These are phyloP conservation scores for Cancer borealis DNA, from an alignment of 2,888 invertebrate genomes.

Conservation along the genomic window DNA sequence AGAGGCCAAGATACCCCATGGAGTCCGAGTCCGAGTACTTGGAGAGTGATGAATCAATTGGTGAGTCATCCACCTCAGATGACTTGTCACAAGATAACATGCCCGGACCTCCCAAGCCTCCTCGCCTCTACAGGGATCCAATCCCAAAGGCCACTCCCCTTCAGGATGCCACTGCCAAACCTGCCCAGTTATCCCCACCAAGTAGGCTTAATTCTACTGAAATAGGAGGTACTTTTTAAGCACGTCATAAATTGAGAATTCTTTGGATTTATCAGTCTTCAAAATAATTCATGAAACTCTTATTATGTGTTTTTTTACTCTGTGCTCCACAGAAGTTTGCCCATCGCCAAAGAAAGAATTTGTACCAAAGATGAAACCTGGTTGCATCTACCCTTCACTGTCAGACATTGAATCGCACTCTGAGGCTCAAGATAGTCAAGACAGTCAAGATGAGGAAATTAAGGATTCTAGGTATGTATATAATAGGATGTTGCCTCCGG, in stretches of 20 bases:
- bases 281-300: not conserved
- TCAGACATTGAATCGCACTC: slow-evolving; percentile 77
- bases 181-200: slow-evolving; percentile 23
- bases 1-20: slow-evolving; percentile 36
- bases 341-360: slow-evolving; percentile 70
- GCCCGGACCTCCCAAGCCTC: slow-evolving; percentile 76
- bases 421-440: slow-evolving; percentile 66
- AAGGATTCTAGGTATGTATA: slow-evolving; percentile 65
- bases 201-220: slow-evolving; percentile 67
- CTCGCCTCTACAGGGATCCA: slow-evolving; percentile 66
- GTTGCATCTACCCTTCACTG: slow-evolving; percentile 76
- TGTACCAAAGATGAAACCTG: slow-evolving; percentile 76
- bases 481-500: not conserved
- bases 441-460: slow-evolving; percentile 66
- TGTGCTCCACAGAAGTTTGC: slow-evolving; percentile 53
- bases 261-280: not conserved
- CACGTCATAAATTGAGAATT: not conserved
- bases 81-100: slow-evolving; percentile 31
- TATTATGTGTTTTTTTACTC: not conserved
- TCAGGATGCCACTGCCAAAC: not conserved
- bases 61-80: slow-evolving; percentile 64
- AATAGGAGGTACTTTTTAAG: slow-evolving; percentile 51
- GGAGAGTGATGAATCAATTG: slow-evolving; percentile 74
- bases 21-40: slow-evolving; percentile 74
- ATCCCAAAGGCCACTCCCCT: not conserved